Evolutionary conservation across 2,797 vertebrate species (phyloP).

Genomic region (Poeciliopsis turneri): DNA sequence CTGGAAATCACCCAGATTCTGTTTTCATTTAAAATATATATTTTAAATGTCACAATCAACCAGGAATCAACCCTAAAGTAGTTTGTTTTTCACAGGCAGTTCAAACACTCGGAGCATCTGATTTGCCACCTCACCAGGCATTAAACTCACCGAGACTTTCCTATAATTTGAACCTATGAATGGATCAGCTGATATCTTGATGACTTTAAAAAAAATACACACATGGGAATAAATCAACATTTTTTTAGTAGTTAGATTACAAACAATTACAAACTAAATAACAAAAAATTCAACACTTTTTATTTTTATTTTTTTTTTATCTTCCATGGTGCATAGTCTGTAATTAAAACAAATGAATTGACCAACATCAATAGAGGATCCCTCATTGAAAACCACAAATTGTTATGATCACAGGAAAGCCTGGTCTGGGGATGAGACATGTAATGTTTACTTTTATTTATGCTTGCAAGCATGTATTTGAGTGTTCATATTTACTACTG

Average conservation of each 20-base stretch:
- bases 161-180: background rate
- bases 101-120: background rate
- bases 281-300: background rate
- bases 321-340: background rate
- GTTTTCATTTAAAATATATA: background rate
- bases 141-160: background rate
- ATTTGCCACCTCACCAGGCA: background rate
- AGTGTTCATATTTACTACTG: background rate
- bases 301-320: background rate
- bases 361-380: background rate
- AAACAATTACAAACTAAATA: too few species aligned
- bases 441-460: background rate
- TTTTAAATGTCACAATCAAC: background rate
- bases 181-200: background rate
- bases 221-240: background rate
- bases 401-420: background rate
- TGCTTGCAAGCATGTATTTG: background rate
- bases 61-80: background rate
- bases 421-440: background rate
- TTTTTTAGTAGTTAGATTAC: too few species aligned
- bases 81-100: background rate
- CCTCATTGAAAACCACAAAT: background rate
- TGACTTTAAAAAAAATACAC: background rate
- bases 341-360: background rate
- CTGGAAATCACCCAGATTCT: background rate